Conservation (phyloP, 2,113 vertebrate genomes). For the Nothoprocta perdicaria region DNA sequence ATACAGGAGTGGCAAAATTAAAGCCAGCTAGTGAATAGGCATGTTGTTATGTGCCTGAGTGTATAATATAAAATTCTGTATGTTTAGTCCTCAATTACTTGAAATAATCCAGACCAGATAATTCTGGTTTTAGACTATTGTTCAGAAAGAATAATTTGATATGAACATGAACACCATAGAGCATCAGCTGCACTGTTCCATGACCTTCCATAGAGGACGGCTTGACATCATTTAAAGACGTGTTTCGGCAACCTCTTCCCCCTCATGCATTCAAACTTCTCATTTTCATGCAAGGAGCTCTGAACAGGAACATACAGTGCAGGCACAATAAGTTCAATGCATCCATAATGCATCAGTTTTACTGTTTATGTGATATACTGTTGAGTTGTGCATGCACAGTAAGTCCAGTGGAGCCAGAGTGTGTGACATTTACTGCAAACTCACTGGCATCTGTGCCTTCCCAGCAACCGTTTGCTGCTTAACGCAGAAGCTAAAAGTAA, state of each 20-base stretch:
- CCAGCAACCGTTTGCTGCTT: not conserved
- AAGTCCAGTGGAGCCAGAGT: not conserved
- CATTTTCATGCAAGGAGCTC: not conserved
- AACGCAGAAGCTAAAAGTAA: not conserved
- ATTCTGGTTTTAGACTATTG: not conserved
- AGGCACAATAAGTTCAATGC: not conserved
- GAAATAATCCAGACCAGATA: not conserved
- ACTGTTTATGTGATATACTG: not conserved
- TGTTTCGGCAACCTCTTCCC: not conserved
- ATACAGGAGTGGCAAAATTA: not conserved
- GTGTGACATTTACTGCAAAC: not conserved
- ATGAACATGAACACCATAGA: not conserved
- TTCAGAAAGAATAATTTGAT: not conserved
- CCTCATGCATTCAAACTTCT: fast-evolving
- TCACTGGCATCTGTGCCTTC: not conserved
- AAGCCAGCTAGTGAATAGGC: not conserved
- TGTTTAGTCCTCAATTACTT: not conserved
- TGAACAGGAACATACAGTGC: not conserved
- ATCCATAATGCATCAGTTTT: not conserved
- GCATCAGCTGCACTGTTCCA: not conserved
- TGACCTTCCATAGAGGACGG: not conserved
- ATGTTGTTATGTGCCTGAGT: not conserved
- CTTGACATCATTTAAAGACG: not conserved
- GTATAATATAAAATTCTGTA: not conserved
- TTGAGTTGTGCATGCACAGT: not conserved